Evolutionary conservation across 2,888 invertebrate genomes (phyloP).

Genomic region (Hyposoter didymator): DNA sequence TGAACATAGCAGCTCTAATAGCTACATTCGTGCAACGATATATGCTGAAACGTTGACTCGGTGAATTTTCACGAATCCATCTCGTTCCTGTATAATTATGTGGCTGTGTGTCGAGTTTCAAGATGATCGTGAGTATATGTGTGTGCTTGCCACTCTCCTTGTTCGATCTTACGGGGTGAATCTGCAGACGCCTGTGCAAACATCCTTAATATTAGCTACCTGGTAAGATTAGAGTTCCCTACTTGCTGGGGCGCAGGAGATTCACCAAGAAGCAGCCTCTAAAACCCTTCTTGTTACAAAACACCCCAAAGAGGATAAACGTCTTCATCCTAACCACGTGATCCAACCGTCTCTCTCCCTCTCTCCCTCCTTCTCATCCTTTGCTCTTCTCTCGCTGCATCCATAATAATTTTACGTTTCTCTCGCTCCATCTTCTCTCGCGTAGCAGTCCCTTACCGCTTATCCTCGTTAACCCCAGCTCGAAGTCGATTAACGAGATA

Average conservation of each 20-base stretch:
- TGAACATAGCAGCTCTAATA: constrained; percentile 37
- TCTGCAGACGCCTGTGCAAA: constrained; percentile 74
- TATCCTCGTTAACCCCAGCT: constrained; percentile 62
- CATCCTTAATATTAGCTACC: constrained; percentile 75
- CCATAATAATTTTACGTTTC: constrained; percentile 41
- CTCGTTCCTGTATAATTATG: constrained; percentile 71
- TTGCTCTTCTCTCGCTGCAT: neutral
- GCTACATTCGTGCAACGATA: constrained; percentile 17
- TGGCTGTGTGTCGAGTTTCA: constrained; percentile 8
- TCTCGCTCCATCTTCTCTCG: constrained; percentile 1
- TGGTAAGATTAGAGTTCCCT: constrained; percentile 75
- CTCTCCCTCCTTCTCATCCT: neutral
- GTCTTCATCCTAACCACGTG: constrained; percentile 61
- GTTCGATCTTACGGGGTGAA: constrained; percentile 63
- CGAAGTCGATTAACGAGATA: constrained; percentile 66
- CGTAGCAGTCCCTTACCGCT: constrained; percentile 53
- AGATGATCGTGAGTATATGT: constrained; percentile 28
- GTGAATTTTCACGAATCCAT: constrained; percentile 61
- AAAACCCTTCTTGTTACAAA: constrained; percentile 45
- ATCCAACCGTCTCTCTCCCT: constrained; percentile 29
- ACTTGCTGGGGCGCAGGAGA: constrained; percentile 40
- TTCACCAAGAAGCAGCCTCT: constrained; percentile 9
- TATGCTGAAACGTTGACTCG: constrained; percentile 69
- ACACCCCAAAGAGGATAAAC: constrained; percentile 66
- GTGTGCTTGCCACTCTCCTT: constrained; percentile 43